phyloP scores from a whole-genome alignment of 1,140 invertebrate species.

The Drosophila bipectinata region DNA sequence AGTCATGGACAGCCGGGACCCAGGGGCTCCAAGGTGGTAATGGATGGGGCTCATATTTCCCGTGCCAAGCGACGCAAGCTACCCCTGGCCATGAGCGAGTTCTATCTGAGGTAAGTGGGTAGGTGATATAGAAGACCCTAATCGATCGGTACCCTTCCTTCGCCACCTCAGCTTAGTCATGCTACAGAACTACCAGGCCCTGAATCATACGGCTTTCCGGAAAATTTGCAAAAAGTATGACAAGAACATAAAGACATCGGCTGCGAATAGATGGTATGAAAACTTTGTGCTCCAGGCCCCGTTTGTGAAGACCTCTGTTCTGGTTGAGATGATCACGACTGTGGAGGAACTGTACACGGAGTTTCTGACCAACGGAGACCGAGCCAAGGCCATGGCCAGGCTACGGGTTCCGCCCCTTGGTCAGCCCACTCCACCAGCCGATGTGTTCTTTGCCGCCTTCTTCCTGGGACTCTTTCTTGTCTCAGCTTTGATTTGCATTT shows the following conservation, averaged over 20 bases:
- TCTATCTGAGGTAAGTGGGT: slow-evolving; percentile 89
- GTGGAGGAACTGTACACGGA: slow-evolving; percentile 88
- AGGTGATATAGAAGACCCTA: too few species aligned
- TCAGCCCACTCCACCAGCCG: slow-evolving; percentile 86
- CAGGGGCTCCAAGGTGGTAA: not conserved
- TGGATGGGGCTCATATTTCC: not conserved
- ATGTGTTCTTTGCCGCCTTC: slow-evolving; percentile 87
- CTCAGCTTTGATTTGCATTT: slow-evolving; percentile 85
- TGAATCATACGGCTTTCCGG: slow-evolving; percentile 99
- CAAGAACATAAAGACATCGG: slow-evolving; percentile 85
- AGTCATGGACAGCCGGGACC: not conserved
- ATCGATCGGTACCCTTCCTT: not conserved
- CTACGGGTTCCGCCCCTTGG: slow-evolving; percentile 89
- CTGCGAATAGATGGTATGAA: slow-evolving; percentile 29
- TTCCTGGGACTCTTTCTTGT: slow-evolving; percentile 87
- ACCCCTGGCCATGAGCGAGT: slow-evolving; percentile 98
- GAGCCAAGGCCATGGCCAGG: slow-evolving; percentile 89
- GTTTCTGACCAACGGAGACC: slow-evolving; percentile 88
- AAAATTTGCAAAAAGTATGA: slow-evolving; percentile 99
- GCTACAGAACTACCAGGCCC: slow-evolving; percentile 93
- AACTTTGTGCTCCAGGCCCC: not conserved
- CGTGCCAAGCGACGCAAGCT: not conserved
- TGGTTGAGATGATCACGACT: slow-evolving; percentile 86
- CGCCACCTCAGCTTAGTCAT: slow-evolving; percentile 91
- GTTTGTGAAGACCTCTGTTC: slow-evolving; percentile 8